A percentile compares a stretch with the other conserved stretches of the same genome.
These are phyloP conservation scores for Varanus komodoensis DNA, from an alignment of 2,113 vertebrate genomes.

Conservation along the genomic window DNA sequence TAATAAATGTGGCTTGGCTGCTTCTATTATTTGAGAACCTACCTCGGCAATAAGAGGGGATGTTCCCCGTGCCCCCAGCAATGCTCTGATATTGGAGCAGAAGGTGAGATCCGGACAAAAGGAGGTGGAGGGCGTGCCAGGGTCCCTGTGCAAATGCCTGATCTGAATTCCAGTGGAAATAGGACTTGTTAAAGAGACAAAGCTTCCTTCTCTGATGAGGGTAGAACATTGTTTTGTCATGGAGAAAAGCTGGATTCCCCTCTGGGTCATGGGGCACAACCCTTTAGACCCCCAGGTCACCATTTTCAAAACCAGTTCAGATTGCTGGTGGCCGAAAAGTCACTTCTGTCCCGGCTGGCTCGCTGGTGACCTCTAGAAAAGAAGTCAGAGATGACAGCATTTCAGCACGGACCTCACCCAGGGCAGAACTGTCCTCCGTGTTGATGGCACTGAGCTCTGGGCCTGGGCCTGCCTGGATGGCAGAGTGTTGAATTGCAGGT, in stretches of 20 bases:
- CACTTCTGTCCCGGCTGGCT: background rate
- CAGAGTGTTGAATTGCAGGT: background rate
- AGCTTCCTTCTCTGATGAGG: background rate
- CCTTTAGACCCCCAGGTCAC: background rate
- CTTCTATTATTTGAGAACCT: background rate
- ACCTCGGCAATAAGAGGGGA: background rate
- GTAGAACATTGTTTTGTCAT: background rate
- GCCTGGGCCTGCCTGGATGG: background rate
- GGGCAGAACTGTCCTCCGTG: background rate
- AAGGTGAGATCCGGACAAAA: slow-evolving; percentile 17
- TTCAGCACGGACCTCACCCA: background rate
- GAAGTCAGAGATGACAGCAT: background rate
- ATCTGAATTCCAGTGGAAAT: slow-evolving; percentile 1
- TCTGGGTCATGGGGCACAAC: background rate
- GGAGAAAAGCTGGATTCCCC: background rate
- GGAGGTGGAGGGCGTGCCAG: background rate
- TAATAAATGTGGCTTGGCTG: slow-evolving; percentile 24
- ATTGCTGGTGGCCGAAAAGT: background rate
- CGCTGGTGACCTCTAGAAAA: background rate
- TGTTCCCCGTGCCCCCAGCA: background rate
- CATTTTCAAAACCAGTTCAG: background rate
- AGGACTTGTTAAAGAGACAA: background rate
- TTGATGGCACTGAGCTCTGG: background rate
- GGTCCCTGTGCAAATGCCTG: fast-evolving
- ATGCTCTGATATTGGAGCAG: background rate